Conservation (phyloP, 2,797 vertebrate genomes). For the Cuniculus paca region DNA sequence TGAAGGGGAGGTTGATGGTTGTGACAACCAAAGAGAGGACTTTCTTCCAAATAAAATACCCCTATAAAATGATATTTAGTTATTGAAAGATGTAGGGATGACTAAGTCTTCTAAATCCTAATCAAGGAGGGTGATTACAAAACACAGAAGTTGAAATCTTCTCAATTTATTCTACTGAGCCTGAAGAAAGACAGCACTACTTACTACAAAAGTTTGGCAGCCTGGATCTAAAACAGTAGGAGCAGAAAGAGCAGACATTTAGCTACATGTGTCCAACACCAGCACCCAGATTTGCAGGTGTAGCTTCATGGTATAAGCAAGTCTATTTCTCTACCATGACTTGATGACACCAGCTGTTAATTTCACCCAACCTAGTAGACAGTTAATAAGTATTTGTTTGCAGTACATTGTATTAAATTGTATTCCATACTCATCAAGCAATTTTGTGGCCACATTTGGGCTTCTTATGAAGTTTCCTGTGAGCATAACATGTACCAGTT, state of each 20-base stretch:
- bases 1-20: neutral
- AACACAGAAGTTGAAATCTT: neutral
- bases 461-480: conserved; percentile 34
- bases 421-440: conserved; percentile 57
- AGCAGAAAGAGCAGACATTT: neutral
- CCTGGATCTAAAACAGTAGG: neutral
- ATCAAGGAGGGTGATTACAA: neutral
- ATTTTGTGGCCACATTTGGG: conserved; percentile 57
- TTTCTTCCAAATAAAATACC: neutral
- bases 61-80: neutral
- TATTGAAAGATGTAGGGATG: conserved; percentile 14
- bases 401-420: conserved; percentile 42
- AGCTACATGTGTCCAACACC: neutral
- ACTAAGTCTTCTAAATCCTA: neutral
- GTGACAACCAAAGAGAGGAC: neutral
- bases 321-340: neutral
- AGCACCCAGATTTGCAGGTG: neutral
- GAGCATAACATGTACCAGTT: conserved; percentile 31
- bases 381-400: conserved; percentile 62
- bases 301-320: neutral
- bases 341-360: conserved; percentile 36
- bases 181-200: neutral
- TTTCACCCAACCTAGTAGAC: neutral
- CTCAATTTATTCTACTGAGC: neutral
- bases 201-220: neutral